These are phyloP conservation scores for Sarotherodon lohbergeri DNA, from an alignment of 2,113 vertebrate species.

Conservation along the genomic window DNA sequence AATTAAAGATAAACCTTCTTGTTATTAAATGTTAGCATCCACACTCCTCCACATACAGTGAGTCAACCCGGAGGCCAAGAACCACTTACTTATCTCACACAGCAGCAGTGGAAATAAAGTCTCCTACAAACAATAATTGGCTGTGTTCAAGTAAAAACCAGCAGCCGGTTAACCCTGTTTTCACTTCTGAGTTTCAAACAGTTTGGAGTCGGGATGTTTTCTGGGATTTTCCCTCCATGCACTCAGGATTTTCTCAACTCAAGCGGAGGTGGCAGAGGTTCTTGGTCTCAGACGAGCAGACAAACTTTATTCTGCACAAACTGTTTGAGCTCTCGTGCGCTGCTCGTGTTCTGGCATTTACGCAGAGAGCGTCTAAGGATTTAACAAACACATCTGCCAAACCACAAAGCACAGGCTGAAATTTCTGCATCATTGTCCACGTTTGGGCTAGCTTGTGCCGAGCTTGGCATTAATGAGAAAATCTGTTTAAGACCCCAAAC, in stretches of 20 bases:
- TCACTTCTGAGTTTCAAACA: neutral
- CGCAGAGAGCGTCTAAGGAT: neutral
- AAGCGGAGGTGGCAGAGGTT: neutral
- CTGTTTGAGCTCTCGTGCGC: neutral
- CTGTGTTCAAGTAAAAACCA: neutral
- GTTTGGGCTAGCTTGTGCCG: neutral
- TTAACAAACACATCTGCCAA: neutral
- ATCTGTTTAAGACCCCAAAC: neutral
- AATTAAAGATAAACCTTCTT: neutral
- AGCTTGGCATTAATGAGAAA: neutral
- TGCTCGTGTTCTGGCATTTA: neutral
- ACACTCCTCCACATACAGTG: accelerated
- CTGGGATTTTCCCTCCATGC: neutral
- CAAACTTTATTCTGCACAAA: neutral
- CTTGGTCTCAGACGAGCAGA: neutral
- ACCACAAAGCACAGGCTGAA: neutral
- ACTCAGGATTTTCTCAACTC: neutral
- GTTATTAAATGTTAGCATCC: neutral
- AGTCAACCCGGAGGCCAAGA: neutral
- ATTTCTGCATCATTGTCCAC: neutral
- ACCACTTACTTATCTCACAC: neutral
- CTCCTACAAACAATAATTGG: neutral
- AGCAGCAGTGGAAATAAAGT: neutral
- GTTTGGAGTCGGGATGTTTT: neutral
- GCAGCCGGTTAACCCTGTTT: slow-evolving; percentile 9